Evolutionary conservation across 1,140 invertebrate species (phyloP).

Genomic region (Panonychus citri): DNA sequence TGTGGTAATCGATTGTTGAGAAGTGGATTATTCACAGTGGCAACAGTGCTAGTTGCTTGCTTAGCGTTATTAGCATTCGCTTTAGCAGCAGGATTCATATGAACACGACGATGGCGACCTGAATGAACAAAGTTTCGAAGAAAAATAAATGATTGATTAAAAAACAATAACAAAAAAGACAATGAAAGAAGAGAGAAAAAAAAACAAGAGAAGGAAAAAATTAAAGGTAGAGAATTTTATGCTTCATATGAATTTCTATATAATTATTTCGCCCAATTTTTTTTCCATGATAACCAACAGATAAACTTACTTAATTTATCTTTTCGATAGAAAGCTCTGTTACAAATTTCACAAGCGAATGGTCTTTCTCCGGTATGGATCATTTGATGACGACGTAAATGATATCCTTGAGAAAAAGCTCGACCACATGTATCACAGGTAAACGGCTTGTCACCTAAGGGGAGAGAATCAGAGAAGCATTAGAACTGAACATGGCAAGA

Average conservation of each 20-base stretch:
- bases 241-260: background rate
- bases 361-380: conserved; percentile 75
- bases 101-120: conserved; percentile 12
- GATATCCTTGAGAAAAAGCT: conserved; percentile 19
- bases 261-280: background rate
- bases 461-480: background rate
- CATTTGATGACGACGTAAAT: conserved; percentile 18
- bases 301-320: conserved; percentile 44
- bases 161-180: no score
- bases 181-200: background rate
- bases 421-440: conserved; percentile 18
- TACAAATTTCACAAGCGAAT: conserved; percentile 63
- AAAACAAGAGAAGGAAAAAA: background rate
- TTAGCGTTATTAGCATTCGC: no score
- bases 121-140: background rate
- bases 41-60: no score
- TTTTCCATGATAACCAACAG: no score
- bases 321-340: conserved; percentile 62
- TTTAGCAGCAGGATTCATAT: conserved; percentile 3
- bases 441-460: conserved; percentile 18
- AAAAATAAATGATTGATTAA: background rate
- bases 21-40: no score
- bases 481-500: background rate
- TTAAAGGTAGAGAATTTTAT: background rate
- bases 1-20: no score